Evolutionary conservation across 2,797 vertebrate species (phyloP).

Genomic region (Brotogeris chrysoptera): DNA sequence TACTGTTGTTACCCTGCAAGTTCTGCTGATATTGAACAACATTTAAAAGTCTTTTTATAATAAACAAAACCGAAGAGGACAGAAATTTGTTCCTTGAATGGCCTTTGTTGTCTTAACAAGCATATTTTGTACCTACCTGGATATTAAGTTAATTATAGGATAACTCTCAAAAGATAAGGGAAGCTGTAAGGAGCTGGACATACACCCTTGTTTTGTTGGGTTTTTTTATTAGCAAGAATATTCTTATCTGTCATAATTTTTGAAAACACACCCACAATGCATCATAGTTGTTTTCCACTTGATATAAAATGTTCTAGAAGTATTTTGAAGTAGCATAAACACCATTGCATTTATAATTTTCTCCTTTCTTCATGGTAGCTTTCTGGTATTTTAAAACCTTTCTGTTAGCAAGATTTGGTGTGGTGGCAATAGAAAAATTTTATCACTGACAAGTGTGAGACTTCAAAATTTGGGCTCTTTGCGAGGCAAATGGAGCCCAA

Average conservation of each 20-base stretch:
- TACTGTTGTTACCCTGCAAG: not conserved
- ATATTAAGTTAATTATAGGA: not conserved
- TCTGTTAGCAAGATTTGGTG: not conserved
- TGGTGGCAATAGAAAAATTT: not conserved
- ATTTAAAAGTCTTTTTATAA: not conserved
- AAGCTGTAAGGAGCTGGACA: not conserved
- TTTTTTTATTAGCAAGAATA: not conserved
- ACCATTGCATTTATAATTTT: not conserved
- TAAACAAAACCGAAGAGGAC: not conserved
- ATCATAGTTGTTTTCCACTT: not conserved
- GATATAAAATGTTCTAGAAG: not conserved
- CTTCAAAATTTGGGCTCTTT: not conserved
- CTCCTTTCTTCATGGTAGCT: not conserved
- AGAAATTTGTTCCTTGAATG: not conserved
- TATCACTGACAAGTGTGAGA: not conserved
- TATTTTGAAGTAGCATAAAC: not conserved
- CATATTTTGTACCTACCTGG: not conserved
- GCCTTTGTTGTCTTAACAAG: not conserved
- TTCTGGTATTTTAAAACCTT: not conserved
- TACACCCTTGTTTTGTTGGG: not conserved
- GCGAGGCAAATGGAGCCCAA: not conserved
- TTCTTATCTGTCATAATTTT: not conserved
- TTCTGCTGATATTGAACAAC: not conserved
- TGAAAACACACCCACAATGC: not conserved
- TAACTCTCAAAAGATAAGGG: not conserved